Conservation (phyloP, 2,113 vertebrate species). For the Euleptes europaea region DNA sequence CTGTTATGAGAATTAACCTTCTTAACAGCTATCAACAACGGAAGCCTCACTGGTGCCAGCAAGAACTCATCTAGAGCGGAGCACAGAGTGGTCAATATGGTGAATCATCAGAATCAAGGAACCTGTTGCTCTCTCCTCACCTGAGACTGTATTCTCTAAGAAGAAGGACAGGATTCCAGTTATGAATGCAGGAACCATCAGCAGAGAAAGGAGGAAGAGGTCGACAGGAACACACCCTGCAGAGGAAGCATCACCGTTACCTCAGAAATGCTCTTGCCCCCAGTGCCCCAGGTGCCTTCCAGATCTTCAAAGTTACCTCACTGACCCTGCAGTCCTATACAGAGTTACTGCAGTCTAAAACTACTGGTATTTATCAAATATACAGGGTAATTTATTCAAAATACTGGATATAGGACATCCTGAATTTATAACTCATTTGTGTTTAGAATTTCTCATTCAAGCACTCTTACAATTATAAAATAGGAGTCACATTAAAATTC, state of each 20-base stretch:
- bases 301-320: not conserved
- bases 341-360: too few relatives aligned
- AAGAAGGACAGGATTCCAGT: conserved; percentile 83
- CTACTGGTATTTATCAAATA: not conserved
- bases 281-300: not conserved
- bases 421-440: not conserved
- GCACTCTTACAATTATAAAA: not conserved
- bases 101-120: not conserved
- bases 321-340: not conserved
- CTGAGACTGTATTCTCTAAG: conserved; percentile 85
- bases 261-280: conserved; percentile 8
- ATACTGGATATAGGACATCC: not conserved
- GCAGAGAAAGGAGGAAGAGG: conserved; percentile 75
- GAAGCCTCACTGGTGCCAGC: not conserved
- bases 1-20: not conserved
- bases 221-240: conserved; percentile 78
- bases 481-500: not conserved
- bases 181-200: conserved; percentile 80
- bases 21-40: not conserved
- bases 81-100: not conserved
- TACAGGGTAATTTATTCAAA: not conserved
- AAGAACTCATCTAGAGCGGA: not conserved
- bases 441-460: not conserved
- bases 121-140: conserved; percentile 64
- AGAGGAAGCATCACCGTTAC: not conserved